Conservation (phyloP, 1,140 invertebrate genomes). For the Bathynomus jamesi region DNA sequence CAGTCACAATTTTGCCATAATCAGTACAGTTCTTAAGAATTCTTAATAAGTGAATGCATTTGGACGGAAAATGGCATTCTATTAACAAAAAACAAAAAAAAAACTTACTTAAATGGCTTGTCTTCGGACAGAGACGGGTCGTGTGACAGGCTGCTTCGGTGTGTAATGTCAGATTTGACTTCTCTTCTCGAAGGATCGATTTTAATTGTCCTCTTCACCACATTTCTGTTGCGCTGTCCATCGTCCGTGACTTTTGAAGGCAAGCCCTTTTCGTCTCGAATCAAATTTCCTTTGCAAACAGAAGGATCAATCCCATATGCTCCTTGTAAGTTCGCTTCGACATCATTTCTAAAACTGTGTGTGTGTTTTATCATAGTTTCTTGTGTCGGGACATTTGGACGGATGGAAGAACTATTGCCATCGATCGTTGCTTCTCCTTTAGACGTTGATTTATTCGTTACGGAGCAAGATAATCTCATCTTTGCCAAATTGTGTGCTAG, state of each 20-base stretch:
- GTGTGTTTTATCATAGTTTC: not conserved
- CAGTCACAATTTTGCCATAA: too few relatives aligned
- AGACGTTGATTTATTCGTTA: slow-evolving; percentile 31
- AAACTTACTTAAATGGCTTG: not conserved
- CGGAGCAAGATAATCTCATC: slow-evolving; percentile 51
- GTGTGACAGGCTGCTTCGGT: slow-evolving; percentile 22
- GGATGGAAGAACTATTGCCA: too few relatives aligned
- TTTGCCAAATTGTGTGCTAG: slow-evolving; percentile 61
- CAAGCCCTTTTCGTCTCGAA: not conserved
- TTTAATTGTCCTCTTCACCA: slow-evolving; percentile 6
- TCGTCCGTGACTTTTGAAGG: not conserved
- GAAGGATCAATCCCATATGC: not conserved
- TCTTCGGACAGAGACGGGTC: slow-evolving; percentile 4
- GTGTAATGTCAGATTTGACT: slow-evolving; percentile 30
- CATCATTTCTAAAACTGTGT: slow-evolving; percentile 8
- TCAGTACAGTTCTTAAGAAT: too few relatives aligned
- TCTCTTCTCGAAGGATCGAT: slow-evolving; percentile 20
- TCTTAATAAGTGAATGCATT: too few relatives aligned
- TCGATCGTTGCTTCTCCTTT: too few relatives aligned
- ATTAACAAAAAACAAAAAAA: slow-evolving; percentile 7
- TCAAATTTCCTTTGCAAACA: not conserved
- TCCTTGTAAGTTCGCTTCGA: not conserved
- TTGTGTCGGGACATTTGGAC: not conserved
- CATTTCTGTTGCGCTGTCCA: not conserved
- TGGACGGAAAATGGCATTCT: slow-evolving; percentile 40